phyloP scores from a whole-genome alignment of 2,797 vertebrate genomes.

The Cyclura pinguis region DNA sequence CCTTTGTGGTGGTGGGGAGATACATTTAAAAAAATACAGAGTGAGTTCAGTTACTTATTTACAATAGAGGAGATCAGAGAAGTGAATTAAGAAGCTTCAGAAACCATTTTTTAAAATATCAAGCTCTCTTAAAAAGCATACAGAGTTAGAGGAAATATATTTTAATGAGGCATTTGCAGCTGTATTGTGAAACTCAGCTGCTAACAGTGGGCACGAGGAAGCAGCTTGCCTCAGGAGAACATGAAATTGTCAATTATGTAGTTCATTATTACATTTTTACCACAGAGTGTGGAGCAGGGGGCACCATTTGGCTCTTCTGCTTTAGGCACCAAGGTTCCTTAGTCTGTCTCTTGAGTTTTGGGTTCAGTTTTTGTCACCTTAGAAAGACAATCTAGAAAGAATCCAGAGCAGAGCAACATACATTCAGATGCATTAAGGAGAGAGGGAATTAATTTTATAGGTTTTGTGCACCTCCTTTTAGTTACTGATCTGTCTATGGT shows the following conservation, averaged over 20 bases:
- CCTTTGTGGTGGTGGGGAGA: too few species aligned
- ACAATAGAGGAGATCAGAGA: background rate
- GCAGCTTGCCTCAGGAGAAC: conserved; percentile 5
- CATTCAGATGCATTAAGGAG: background rate
- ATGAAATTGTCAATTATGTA: conserved; percentile 6
- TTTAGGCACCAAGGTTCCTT: background rate
- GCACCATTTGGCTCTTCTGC: conserved; percentile 2
- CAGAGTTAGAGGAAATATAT: background rate
- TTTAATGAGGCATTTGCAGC: conserved; percentile 14
- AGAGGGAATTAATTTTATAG: background rate
- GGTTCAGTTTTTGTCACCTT: background rate
- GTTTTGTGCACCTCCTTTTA: background rate
- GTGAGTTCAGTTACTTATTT: background rate
- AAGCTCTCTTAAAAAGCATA: background rate
- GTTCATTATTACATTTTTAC: conserved; percentile 9
- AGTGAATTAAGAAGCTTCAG: background rate
- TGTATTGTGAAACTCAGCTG: background rate
- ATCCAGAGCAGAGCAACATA: background rate
- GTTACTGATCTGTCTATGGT: background rate
- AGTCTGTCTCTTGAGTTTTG: too few species aligned
- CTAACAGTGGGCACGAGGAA: background rate
- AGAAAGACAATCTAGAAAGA: background rate
- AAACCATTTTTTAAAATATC: conserved; percentile 10
- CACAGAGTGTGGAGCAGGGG: background rate
- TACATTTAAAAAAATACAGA: background rate